These are phyloP conservation scores for Vicugna pacos DNA, from an alignment of 2,113 vertebrate species.

Conservation along the genomic window DNA sequence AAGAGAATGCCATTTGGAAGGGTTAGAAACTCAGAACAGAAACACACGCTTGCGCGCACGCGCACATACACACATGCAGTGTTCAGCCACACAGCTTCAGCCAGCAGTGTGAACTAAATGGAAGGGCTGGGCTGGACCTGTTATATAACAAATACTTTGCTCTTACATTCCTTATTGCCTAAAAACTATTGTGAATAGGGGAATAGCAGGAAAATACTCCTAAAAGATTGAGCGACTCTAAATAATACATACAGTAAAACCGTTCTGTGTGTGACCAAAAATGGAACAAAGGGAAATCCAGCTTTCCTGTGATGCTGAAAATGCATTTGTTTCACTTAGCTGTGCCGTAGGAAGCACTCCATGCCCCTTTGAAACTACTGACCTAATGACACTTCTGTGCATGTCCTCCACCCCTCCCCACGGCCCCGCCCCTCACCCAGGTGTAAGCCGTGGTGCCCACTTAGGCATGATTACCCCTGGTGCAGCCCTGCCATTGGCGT, in stretches of 20 bases:
- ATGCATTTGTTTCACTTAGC: neutral
- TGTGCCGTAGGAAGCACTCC: neutral
- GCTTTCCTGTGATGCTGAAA: neutral
- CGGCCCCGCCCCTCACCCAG: neutral
- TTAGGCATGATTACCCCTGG: constrained; percentile 91
- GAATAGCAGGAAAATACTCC: neutral
- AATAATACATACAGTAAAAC: neutral
- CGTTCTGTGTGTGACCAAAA: neutral
- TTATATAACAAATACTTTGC: neutral
- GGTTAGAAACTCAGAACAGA: constrained; percentile 29
- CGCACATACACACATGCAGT: neutral
- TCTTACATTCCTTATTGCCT: neutral
- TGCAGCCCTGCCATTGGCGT: constrained; percentile 96
- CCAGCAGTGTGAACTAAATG: neutral
- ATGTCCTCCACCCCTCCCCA: neutral
- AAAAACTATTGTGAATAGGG: constrained; percentile 30
- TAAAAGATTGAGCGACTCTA: neutral
- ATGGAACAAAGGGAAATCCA: neutral
- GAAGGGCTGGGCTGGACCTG: neutral
- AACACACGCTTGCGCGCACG: neutral
- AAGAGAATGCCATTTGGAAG: constrained; percentile 54
- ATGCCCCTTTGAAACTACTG: neutral
- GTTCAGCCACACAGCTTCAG: neutral
- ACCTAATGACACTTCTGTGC: neutral
- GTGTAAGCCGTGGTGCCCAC: constrained; percentile 75